A percentile compares a stretch with the other conserved stretches of the same genome.
Conservation (phyloP, 1,140 invertebrate genomes). For the Drosophila sp. region DNA sequence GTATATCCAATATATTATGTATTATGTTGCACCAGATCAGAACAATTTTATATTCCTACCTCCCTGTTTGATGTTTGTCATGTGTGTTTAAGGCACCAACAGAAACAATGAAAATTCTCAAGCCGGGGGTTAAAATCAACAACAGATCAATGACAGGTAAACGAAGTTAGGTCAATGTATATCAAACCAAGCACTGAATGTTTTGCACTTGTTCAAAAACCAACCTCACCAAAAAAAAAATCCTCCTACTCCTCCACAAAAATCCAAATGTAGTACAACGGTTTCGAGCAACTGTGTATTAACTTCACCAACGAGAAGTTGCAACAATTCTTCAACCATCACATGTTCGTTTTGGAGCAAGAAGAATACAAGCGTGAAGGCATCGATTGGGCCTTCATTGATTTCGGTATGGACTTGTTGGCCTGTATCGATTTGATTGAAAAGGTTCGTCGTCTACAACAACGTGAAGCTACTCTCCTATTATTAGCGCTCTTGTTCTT, state of each 20-base stretch:
- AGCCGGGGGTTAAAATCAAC: neutral
- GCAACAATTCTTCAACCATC: conserved; percentile 99
- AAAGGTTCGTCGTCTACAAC: conserved; percentile 89
- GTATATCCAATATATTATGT: neutral
- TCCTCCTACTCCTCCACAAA: conserved; percentile 31
- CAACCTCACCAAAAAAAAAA: neutral
- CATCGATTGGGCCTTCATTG: conserved; percentile 98
- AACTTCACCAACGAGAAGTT: conserved; percentile 99
- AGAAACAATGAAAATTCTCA: neutral
- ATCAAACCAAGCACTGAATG: conserved; percentile 16
- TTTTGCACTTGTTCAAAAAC: conserved; percentile 1
- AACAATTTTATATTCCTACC: neutral
- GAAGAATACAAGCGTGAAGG: conserved; percentile 98
- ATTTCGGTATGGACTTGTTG: conserved; percentile 98
- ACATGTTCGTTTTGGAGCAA: conserved; percentile 99
- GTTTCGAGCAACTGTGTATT: conserved; percentile 99
- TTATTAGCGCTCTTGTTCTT: conserved; percentile 41
- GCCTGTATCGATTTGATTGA: conserved; percentile 98
- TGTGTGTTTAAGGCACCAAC: neutral
- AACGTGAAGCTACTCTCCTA: conserved; percentile 25
- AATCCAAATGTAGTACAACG: conserved; percentile 91
- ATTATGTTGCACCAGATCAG: conserved; percentile 1
- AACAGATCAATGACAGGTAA: neutral
- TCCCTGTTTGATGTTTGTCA: neutral
- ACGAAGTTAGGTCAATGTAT: conserved; percentile 1